Evolutionary conservation across 2,797 vertebrate genomes (phyloP), one percentile per base, ranked within the genome.

Genomic region (Streptopelia turtur): DNA sequence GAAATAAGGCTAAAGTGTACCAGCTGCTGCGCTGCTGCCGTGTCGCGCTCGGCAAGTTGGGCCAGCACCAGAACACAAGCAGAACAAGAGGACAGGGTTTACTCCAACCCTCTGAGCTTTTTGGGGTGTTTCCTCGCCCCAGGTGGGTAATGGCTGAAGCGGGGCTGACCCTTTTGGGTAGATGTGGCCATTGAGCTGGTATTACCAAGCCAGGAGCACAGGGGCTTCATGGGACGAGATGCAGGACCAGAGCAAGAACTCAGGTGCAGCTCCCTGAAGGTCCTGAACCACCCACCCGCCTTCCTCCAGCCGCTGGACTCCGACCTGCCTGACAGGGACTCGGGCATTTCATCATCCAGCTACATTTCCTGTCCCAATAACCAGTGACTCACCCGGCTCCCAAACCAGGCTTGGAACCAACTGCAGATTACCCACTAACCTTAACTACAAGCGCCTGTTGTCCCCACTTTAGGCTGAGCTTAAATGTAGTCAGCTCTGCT

Each of bases 11-110:
- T 41, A 0, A 78, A 66, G 45, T 3, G 0, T 8, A 47, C 15
- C 21, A n/a, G 39, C 41, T 81, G 60, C 43, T 49, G 3, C 43
- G 13, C 35, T 33, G 74, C 69, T 23, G 53, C 66, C 5, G 0
- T 55, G 55, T 31, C 45, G 61, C 49, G 25, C 31, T 56, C 71
- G 3, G 60, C 17, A 33, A 24, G 15, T 41, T n/a, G 47, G 14
- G 53, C 14, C 60, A 22, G 7, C 1, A 2, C 35, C 68, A 24
- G 55, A 52, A 4, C 0, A 1, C 0, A 11, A 45, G 49, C 13
- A 18, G 43, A 37, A 37, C 37, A 37, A 23, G 56, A 59, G 35
- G 14, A 39, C 37, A 25, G 33, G 30, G 15, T 25, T 60, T 30
- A 10, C 10, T 12, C 41, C 61, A 50, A 33, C 49, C 28, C 60